Conservation (phyloP, 2,888 invertebrate genomes). For the Crossocerus cetratus region DNA sequence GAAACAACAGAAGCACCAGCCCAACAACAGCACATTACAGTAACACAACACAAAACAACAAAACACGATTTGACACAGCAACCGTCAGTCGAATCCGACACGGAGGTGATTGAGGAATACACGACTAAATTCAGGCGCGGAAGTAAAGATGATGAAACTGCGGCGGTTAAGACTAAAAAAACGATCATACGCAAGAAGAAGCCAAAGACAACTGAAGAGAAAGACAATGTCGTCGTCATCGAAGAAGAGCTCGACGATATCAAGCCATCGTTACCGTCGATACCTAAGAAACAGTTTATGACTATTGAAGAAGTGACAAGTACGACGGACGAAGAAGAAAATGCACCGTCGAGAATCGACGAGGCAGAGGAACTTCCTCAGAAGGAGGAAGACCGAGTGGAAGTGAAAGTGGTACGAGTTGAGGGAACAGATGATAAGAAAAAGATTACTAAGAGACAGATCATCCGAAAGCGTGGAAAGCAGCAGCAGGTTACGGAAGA, state of each 20-base stretch:
- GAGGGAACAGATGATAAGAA: slow-evolving; percentile 20
- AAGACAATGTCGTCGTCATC: slow-evolving; percentile 68
- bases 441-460: slow-evolving; percentile 29
- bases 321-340: slow-evolving; percentile 61
- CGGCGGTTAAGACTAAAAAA: slow-evolving; percentile 71
- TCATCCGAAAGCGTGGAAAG: slow-evolving; percentile 48
- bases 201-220: slow-evolving; percentile 50
- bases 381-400: slow-evolving; percentile 33
- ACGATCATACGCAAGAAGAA: slow-evolving; percentile 70
- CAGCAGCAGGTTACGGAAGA: slow-evolving; percentile 63
- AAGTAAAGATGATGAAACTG: slow-evolving; percentile 66
- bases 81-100: slow-evolving; percentile 68
- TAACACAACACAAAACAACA: slow-evolving; percentile 66
- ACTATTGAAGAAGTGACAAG: slow-evolving; percentile 70
- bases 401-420: slow-evolving; percentile 37
- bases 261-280: slow-evolving; percentile 63
- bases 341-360: slow-evolving; percentile 64
- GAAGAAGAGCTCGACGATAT: slow-evolving; percentile 74
- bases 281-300: slow-evolving; percentile 73
- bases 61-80: slow-evolving; percentile 69
- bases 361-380: slow-evolving; percentile 63
- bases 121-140: slow-evolving; percentile 72
- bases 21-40: slow-evolving; percentile 68
- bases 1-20: slow-evolving; percentile 74
- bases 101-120: slow-evolving; percentile 72